phyloP scores from a whole-genome alignment of 2,888 invertebrate species.

The Ecliptopera silaceata region DNA sequence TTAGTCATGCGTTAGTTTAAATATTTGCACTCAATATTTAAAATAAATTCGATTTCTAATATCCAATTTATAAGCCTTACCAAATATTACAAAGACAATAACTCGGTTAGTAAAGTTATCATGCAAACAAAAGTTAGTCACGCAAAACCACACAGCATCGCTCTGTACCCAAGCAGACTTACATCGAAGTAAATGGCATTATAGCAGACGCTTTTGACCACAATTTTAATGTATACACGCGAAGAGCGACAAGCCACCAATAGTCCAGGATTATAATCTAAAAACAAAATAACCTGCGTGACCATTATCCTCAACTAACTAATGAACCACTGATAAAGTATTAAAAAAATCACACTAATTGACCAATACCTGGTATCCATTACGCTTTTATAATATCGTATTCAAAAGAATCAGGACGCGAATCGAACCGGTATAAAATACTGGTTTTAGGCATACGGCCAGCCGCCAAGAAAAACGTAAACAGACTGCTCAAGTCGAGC shows the following conservation, averaged over 20 bases:
- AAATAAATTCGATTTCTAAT: too few relatives aligned
- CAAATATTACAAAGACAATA: not conserved
- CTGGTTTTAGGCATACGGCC: conserved; percentile 64
- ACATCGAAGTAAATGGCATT: conserved; percentile 79
- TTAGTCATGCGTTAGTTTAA: not conserved
- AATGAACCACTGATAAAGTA: conserved; percentile 33
- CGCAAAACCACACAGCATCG: conserved; percentile 16
- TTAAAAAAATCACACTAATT: conserved; percentile 29
- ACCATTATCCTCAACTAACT: conserved; percentile 19
- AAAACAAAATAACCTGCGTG: conserved; percentile 50
- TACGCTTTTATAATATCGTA: conserved; percentile 41
- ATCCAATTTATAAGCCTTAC: too few relatives aligned
- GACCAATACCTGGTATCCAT: conserved; percentile 60
- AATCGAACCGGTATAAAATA: conserved; percentile 47
- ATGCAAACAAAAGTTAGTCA: conserved; percentile 25
- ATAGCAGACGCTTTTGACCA: conserved; percentile 46
- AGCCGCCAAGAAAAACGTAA: conserved; percentile 58
- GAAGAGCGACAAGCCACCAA: conserved; percentile 53
- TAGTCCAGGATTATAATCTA: conserved; percentile 63
- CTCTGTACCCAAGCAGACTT: conserved; percentile 56
- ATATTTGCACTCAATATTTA: too few relatives aligned
- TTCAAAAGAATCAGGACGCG: conserved; percentile 39
- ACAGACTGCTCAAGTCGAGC: conserved; percentile 59
- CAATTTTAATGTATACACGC: conserved; percentile 51
- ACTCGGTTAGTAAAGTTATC: conserved; percentile 26